These are phyloP conservation scores for Crypturellus undulatus DNA, from an alignment of 2,113 vertebrate genomes.

Conservation along the genomic window DNA sequence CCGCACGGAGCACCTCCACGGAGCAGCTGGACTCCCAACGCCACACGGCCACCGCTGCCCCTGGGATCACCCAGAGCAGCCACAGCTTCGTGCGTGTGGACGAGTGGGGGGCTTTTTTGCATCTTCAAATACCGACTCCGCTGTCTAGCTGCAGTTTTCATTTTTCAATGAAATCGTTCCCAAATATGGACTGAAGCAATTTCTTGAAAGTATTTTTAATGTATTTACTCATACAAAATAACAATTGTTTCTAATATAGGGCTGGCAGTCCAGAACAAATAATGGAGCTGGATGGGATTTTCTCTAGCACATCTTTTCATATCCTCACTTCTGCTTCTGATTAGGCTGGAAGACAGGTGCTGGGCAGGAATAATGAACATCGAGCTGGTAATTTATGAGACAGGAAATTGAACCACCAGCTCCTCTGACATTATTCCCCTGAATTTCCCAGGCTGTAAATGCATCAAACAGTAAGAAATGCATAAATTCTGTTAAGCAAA, in stretches of 20 bases:
- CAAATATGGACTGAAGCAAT: background rate
- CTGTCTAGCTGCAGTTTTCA: background rate
- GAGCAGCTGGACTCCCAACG: background rate
- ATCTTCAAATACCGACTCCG: background rate
- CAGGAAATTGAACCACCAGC: slow-evolving; percentile 73
- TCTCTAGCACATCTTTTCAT: background rate
- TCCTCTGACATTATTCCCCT: slow-evolving; percentile 46
- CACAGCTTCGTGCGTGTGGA: background rate
- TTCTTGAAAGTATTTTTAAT: background rate
- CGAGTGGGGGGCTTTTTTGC: background rate
- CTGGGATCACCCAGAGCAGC: background rate
- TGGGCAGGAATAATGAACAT: slow-evolving; percentile 35
- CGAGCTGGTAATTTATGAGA: slow-evolving; percentile 52
- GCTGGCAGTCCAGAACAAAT: slow-evolving; percentile 4
- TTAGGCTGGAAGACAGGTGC: slow-evolving; percentile 49
- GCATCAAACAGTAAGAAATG: slow-evolving; percentile 48
- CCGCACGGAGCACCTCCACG: background rate
- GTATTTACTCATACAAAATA: background rate
- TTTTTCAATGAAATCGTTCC: background rate
- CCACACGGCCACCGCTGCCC: background rate
- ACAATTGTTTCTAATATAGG: background rate
- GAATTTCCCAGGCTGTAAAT: slow-evolving; percentile 53
- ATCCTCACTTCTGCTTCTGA: slow-evolving; percentile 58
- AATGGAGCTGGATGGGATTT: background rate
- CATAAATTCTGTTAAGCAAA: slow-evolving; percentile 27